Conservation (phyloP, 2,113 vertebrate species). For the Oncorhynchus masou region DNA sequence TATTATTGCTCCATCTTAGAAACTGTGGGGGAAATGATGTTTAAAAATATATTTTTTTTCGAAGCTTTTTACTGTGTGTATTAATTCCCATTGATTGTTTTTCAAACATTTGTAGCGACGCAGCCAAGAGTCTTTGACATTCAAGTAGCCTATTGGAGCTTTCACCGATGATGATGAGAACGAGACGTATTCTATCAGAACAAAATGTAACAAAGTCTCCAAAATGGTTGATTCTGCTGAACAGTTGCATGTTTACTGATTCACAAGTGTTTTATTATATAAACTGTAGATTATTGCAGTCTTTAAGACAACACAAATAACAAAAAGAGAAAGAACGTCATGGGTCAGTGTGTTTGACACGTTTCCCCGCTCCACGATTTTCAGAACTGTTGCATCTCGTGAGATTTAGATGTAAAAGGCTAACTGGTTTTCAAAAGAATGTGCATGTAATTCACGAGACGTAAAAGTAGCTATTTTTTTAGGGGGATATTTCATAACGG, state of each 20-base stretch:
- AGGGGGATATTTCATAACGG: too few relatives aligned
- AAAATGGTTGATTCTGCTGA: too few relatives aligned
- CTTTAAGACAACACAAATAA: not conserved
- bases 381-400: not conserved
- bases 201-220: too few relatives aligned
- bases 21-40: not conserved
- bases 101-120: not conserved
- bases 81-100: not conserved
- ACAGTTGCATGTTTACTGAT: not conserved
- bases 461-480: too few relatives aligned
- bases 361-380: not conserved
- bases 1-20: not conserved
- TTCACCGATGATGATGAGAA: not conserved
- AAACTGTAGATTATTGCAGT: not conserved
- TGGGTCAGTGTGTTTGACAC: not conserved
- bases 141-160: not conserved
- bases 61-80: not conserved
- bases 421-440: too few relatives aligned
- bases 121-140: not conserved
- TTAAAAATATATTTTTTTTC: not conserved
- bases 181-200: too few relatives aligned
- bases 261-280: not conserved
- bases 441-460: too few relatives aligned
- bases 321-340: not conserved
- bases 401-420: too few relatives aligned